Evolutionary conservation across 1,140 invertebrate genomes (phyloP).

Genomic region (Monochamus saltuarius): DNA sequence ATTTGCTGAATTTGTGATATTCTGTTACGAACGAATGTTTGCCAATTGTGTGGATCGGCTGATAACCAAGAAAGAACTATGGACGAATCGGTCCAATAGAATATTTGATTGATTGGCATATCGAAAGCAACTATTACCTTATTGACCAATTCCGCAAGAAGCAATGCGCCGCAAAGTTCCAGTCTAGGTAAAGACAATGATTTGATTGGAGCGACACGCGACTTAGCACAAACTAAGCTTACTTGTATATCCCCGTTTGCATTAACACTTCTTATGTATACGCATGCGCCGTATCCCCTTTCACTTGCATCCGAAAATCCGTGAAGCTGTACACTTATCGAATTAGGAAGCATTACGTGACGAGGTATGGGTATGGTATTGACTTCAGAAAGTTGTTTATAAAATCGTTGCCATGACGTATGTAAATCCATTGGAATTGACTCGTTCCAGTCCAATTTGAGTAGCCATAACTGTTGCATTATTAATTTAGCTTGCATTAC

Average conservation of each 20-base stretch:
- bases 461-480: conserved; percentile 52
- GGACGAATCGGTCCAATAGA: conserved; percentile 51
- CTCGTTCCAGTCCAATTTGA: conserved; percentile 25
- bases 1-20: conserved; percentile 46
- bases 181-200: conserved; percentile 38
- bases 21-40: conserved; percentile 47
- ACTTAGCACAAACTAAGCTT: conserved; percentile 40
- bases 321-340: conserved; percentile 25
- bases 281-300: conserved; percentile 40
- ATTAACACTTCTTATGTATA: conserved; percentile 38
- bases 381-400: conserved; percentile 8
- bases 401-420: conserved; percentile 20
- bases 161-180: conserved; percentile 34
- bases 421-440: conserved; percentile 12
- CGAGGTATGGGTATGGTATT: conserved; percentile 11
- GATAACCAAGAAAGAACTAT: conserved; percentile 45
- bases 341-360: conserved; percentile 3
- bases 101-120: conserved; percentile 16
- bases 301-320: conserved; percentile 47
- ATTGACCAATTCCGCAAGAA: conserved; percentile 27
- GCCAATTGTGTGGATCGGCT: conserved; percentile 30
- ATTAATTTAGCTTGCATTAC: conserved; percentile 52
- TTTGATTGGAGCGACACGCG: conserved; percentile 42
- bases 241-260: conserved; percentile 6
- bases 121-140: conserved; percentile 21